These are phyloP conservation scores for Papilio helenus DNA, from an alignment of 1,140 invertebrate species.

Conservation along the genomic window DNA sequence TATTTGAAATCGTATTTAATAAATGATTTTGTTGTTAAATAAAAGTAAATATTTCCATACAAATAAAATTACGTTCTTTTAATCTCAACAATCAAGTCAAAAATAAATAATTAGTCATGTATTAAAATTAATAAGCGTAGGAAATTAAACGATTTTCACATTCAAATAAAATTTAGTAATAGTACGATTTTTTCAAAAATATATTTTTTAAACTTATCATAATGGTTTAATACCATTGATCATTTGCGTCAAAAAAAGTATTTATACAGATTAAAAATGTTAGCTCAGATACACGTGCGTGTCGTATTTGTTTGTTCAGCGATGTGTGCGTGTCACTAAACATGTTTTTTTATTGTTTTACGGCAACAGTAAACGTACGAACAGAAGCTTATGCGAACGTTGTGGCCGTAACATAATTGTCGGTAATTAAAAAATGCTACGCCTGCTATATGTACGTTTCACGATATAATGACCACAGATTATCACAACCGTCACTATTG, in stretches of 20 bases:
- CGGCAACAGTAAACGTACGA: constrained; percentile 51
- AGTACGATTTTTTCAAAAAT: not conserved
- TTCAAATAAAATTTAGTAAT: no score
- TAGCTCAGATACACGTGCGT: constrained; percentile 47
- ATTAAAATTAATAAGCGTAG: no score
- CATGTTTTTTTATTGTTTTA: constrained; percentile 65
- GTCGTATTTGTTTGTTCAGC: constrained; percentile 59
- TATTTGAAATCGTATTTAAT: no score
- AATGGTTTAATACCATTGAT: constrained; percentile 11
- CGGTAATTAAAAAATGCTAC: constrained; percentile 51
- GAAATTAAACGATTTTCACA: no score
- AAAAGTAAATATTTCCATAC: no score
- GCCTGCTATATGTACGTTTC: constrained; percentile 37
- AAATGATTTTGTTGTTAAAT: no score
- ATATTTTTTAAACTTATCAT: constrained; percentile 3
- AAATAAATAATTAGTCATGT: no score
- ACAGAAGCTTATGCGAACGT: constrained; percentile 46
- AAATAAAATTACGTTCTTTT: no score
- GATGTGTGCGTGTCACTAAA: constrained; percentile 60
- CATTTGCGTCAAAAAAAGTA: constrained; percentile 25
- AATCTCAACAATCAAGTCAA: no score
- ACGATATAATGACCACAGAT: constrained; percentile 31
- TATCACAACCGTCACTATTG: constrained; percentile 24
- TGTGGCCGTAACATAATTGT: constrained; percentile 49
- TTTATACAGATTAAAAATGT: constrained; percentile 19